Conservation (phyloP, 2,888 invertebrate species). For the Pollenia labialis region DNA sequence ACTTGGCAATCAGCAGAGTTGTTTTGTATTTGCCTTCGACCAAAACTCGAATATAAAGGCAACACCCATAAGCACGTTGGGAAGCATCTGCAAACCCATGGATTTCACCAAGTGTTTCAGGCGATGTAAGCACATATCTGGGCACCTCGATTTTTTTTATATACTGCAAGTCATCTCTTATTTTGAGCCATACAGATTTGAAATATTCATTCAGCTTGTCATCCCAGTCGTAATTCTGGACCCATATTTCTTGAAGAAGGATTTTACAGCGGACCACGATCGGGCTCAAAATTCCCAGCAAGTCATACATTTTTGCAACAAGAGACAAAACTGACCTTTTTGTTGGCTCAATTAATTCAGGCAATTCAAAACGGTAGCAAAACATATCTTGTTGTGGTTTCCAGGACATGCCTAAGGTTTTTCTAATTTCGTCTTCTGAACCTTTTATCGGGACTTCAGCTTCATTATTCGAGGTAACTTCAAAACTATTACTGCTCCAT, state of each 20-base stretch:
- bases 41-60: conserved; percentile 50
- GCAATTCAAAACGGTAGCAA: conserved; percentile 11
- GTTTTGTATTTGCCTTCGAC: background rate
- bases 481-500: conserved; percentile 27
- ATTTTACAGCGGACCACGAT: conserved; percentile 19
- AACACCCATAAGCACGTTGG: conserved; percentile 56
- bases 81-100: conserved; percentile 69
- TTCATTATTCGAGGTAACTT: background rate
- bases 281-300: conserved; percentile 15
- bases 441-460: background rate
- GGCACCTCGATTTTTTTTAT: conserved; percentile 37
- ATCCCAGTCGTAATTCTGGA: conserved; percentile 62
- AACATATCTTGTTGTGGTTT: conserved; percentile 17
- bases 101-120: conserved; percentile 26
- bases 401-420: conserved; percentile 23
- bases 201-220: background rate
- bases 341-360: conserved; percentile 4
- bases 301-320: conserved; percentile 22
- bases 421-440: background rate
- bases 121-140: conserved; percentile 33
- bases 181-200: conserved; percentile 19
- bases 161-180: conserved; percentile 10
- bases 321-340: conserved; percentile 23
- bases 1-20: conserved; percentile 62
- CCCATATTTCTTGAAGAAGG: conserved; percentile 17